Base-by-base conservation (phyloP, 2,113 vertebrate genomes). In the Parotia lawesii region DNA sequence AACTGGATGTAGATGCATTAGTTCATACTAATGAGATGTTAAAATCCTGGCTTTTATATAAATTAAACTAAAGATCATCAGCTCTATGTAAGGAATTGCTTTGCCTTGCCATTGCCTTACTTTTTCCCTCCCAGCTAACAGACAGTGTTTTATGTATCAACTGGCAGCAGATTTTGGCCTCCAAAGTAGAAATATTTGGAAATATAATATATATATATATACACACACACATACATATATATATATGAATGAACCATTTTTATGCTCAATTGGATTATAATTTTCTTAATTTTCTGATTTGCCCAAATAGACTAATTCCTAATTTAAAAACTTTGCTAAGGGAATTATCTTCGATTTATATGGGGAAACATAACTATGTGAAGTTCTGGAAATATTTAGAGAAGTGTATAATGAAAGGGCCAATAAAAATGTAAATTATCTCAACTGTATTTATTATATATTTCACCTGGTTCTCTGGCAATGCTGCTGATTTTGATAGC, bases 401-500 rank as follows among this genome's bases (percentile, higher is more conserved):
- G n/a, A 74, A 35, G 22, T 85, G 37, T 72, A 12, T 80, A 76
- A 71, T 45, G 47, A 70, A 89, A 90, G 25, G 60, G 23, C 25
- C 31, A 89, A 83, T 94, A 83, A 93, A 92, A 94, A 92, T 86
- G 79, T 62, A 95, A 85, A 91, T 91, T 0, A 40, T 83, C 15
- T 85, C 38, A 80, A 15, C 40, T 35, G 22, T 67, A 47, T 91
- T 89, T 90, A 61, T 81, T 70, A 35, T 70, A 33, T 89, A 77
- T 91, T 79, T 93, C 40, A 70, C 74, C 72, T 70, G 27, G 6
- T 71, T 89, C 24, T 70, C 51, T 85, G 38, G 40, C 23, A 79
- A 16, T 80, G 24, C 51, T 91, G 64, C 72, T 91, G 75, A 77
- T 85, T 83, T 73, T 76, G 60, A 77, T 90, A 93, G 60, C 44